These are phyloP conservation scores for Leptura quadrifasciata DNA, from an alignment of 2,888 invertebrate species.

Conservation along the genomic window DNA sequence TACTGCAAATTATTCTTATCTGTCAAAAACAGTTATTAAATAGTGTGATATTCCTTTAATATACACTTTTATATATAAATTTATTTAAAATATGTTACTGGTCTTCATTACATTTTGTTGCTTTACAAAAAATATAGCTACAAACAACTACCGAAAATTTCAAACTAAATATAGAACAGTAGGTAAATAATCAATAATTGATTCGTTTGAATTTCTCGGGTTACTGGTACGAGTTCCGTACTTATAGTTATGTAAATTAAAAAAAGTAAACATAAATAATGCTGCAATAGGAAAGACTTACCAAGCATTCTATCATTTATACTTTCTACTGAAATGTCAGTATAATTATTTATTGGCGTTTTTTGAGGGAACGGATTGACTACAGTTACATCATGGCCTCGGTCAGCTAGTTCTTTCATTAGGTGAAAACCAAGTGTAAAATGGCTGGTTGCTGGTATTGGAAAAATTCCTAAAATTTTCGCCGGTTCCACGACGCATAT, in stretches of 20 bases:
- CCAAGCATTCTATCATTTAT: constrained; percentile 24
- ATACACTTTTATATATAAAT: too few relatives aligned
- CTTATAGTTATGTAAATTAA: not conserved
- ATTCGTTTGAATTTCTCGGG: too few relatives aligned
- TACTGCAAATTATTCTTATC: too few relatives aligned
- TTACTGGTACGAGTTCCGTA: too few relatives aligned
- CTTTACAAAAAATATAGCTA: too few relatives aligned
- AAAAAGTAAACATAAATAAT: constrained; percentile 4
- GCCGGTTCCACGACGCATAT: constrained; percentile 42
- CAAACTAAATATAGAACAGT: too few relatives aligned
- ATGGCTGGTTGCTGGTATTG: constrained; percentile 59
- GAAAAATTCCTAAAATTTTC: constrained; percentile 62
- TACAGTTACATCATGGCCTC: constrained; percentile 72
- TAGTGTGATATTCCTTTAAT: too few relatives aligned
- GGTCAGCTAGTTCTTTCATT: constrained; percentile 60
- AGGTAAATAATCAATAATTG: too few relatives aligned
- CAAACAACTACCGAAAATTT: too few relatives aligned
- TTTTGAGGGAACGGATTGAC: constrained; percentile 64
- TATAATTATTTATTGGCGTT: constrained; percentile 71
- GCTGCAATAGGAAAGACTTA: constrained; percentile 30
- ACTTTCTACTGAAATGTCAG: constrained; percentile 65
- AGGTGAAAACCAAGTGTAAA: constrained; percentile 58
- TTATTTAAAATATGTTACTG: too few relatives aligned
- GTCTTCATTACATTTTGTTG: too few relatives aligned
- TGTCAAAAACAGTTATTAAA: too few relatives aligned